These are phyloP conservation scores for Sturmia bella DNA, from an alignment of 2,888 invertebrate genomes.

Conservation along the genomic window DNA sequence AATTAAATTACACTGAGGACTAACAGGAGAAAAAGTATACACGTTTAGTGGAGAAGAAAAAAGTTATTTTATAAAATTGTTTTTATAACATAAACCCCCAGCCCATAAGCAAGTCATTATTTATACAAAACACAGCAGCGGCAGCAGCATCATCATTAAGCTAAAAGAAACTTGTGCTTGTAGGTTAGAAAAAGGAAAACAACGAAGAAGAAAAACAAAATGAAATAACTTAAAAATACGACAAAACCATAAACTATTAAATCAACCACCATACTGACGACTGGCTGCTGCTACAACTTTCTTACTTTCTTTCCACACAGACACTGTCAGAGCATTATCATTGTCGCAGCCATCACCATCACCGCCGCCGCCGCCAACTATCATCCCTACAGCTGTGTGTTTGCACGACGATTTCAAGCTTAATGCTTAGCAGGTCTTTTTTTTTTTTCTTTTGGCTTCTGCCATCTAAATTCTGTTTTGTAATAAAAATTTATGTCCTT, in stretches of 20 bases:
- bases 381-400: slow-evolving; percentile 15
- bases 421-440: slow-evolving; percentile 37
- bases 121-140: slow-evolving; percentile 33
- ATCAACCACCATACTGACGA: slow-evolving; percentile 46
- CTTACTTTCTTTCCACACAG: slow-evolving; percentile 3
- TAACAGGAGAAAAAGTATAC: slow-evolving; percentile 25
- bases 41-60: slow-evolving; percentile 14
- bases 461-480: slow-evolving; percentile 28
- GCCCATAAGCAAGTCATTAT: slow-evolving; percentile 1
- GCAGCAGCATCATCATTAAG: slow-evolving; percentile 38
- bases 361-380: slow-evolving; percentile 8
- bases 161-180: slow-evolving; percentile 12
- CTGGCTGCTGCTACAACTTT: slow-evolving; percentile 12
- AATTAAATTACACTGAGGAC: slow-evolving; percentile 36
- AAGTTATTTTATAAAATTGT: background rate
- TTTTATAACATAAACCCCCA: slow-evolving; percentile 22
- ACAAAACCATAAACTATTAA: slow-evolving; percentile 42
- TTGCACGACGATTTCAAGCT: slow-evolving; percentile 24
- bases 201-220: slow-evolving; percentile 19
- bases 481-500: background rate
- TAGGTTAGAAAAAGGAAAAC: slow-evolving; percentile 39
- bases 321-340: slow-evolving; percentile 10
- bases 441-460: slow-evolving; percentile 1
- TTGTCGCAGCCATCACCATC: slow-evolving; percentile 18
- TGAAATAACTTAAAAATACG: slow-evolving; percentile 11